Base-by-base conservation (phyloP, 2,797 vertebrate species). In the Periophthalmus magnuspinnatus region DNA sequence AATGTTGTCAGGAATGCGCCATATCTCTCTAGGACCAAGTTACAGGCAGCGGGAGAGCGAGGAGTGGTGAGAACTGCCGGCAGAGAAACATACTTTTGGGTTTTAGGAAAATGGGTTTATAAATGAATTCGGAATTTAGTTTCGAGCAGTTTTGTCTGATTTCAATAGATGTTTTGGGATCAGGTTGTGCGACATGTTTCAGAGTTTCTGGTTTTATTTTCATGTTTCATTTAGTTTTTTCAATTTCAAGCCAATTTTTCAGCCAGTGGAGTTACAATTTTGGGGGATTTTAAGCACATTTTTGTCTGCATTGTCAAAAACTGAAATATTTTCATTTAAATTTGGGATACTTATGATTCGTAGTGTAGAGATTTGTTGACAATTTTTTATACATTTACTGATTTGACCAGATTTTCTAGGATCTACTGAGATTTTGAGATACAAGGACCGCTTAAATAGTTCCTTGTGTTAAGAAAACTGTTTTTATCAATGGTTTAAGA, bases 1-100 rank as follows among this genome's bases (percentile, higher is more conserved):
- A 67, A 69, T 72, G 72, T 88, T 91, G 88, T 91, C 89, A 87
- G 73, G 78, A 80, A 72, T 69, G 52, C 69, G 83, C 84, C 72
- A 54, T 79, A 78, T 86, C 77, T 72, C 55, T 36, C 41, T 19
- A 32, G 8, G 62, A 81, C 70, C 85, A 77, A 71, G 66, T 72
- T 71, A 3, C 16, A 84, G 77, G 88, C 80, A 82, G 84, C 74
- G 68, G 62, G 38, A 75, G 69, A 65, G 70, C 16, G 54, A 22
- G 55, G 61, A 65, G 73, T 19, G 47, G 50, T 60, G 78, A 65
- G 59, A 80, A 59, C 50, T 68, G 47, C 72, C 80, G 61, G 50
- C 67, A 74, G 74, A 57, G n/a, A 68, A 67, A 66, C n/a, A 77
- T 52, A 61, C 32, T 67, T 36, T 17, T 8, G 2, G 16, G 62